Evolutionary conservation across 2,797 vertebrate genomes (phyloP), one percentile per base, ranked within the genome.

Genomic region (Sciurus carolinensis): DNA sequence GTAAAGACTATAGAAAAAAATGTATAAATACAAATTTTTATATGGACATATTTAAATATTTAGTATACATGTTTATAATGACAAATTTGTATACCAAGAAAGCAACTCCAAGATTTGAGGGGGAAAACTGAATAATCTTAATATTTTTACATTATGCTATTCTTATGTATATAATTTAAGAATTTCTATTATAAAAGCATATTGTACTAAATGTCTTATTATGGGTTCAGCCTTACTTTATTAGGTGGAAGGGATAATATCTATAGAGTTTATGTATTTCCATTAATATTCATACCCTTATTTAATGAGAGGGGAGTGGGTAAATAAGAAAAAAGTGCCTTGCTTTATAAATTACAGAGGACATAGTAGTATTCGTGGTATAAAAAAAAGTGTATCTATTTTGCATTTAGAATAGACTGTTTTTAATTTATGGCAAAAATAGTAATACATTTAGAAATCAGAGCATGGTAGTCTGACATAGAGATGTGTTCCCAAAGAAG

Each of bases 61-160:
- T 4, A 57, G 10, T 71, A 66, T 57, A 39, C 44, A 66, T 20
- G 11, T 79, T 85, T 30, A 64, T 26, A 95, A 77, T 64, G 24
- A 30, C 33, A 79, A 88, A 52, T 73, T 84, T 42, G 57, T 79
- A 87, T 12, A 64, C 47, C 8, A 89, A 90, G 71, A 79, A 28
- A 89, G 8, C 15, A 94, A 81, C 73, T 59, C 11, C 13, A 82
- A 79, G 28, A 79, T 73, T 83, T 69, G 92, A 92, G 22, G 54
- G 18, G 9, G 0, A 2, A 50, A 85, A 79, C 50, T 50, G 39
- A 9, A 92, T 22, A 50, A 76, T 66, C 52, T 66, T 87, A 59
- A 75, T 85, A 92, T 95, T 54, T 90, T 81, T 59, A 62, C 39
- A 80, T 39, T 84, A 57, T 82, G 14, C 11, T 57, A 26, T 9